phyloP scores from a whole-genome alignment of 2,113 vertebrate species.

The Gymnogyps californianus region DNA sequence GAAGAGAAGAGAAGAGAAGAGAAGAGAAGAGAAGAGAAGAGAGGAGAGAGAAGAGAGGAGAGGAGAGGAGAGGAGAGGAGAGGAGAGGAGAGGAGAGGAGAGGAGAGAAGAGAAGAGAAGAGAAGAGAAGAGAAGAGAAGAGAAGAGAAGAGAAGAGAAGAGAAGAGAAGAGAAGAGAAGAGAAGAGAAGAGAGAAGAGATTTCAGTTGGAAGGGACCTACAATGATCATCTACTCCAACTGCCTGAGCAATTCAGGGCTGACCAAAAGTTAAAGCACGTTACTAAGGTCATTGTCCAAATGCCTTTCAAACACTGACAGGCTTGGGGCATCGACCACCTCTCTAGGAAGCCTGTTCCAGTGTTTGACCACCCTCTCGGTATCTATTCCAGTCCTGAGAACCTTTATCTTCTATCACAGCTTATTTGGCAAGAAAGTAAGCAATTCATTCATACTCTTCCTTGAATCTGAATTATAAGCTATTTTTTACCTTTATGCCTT shows the following conservation, averaged over 20 bases:
- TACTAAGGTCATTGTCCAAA: neutral
- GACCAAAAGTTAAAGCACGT: neutral
- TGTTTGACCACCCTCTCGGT: neutral
- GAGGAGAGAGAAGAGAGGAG: too few species aligned
- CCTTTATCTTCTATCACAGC: neutral
- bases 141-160: neutral
- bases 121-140: neutral
- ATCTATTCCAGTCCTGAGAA: neutral
- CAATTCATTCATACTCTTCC: neutral
- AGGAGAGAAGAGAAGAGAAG: neutral
- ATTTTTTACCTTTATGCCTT: neutral
- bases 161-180: neutral
- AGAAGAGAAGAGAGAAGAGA: neutral
- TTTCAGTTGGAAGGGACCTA: neutral
- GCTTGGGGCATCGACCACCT: neutral
- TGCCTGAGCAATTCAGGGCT: neutral
- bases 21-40: neutral
- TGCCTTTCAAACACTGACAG: neutral
- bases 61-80: neutral
- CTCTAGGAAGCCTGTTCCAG: neutral
- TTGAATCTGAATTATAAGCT: neutral
- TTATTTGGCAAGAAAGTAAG: neutral
- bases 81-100: neutral
- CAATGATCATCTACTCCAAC: neutral
- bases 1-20: neutral